Conservation (phyloP, 2,888 invertebrate species). For the Leptinotarsa juncta region DNA sequence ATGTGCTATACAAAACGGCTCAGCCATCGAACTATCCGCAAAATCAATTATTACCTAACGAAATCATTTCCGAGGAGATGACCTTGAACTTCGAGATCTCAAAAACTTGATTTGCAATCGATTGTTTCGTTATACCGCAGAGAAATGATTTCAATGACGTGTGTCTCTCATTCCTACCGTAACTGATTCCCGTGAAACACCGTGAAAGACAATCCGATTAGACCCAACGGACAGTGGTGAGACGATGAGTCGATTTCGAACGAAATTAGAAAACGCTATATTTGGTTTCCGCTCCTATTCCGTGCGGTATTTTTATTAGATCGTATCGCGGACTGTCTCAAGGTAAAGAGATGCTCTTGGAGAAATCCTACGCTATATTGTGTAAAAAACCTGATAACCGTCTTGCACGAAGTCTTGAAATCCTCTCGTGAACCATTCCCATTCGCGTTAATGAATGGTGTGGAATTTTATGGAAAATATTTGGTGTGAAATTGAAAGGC, state of each 20-base stretch:
- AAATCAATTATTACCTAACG: not conserved
- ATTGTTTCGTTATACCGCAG: not conserved
- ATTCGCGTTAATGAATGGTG: too few relatives aligned
- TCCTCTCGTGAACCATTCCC: not conserved
- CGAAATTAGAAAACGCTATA: slow-evolving; percentile 6
- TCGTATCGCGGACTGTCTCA: slow-evolving; percentile 21
- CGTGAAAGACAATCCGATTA: slow-evolving; percentile 6
- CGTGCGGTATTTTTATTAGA: slow-evolving; percentile 18
- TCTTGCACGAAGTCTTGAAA: not conserved
- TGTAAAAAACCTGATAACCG: not conserved
- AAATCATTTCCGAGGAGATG: not conserved
- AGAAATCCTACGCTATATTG: not conserved
- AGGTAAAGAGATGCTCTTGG: slow-evolving; percentile 14
- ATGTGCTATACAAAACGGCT: too few relatives aligned
- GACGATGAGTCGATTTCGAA: not conserved
- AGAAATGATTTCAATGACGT: slow-evolving; percentile 5
- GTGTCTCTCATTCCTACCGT: not conserved
- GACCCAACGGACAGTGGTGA: not conserved
- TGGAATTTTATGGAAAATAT: too few relatives aligned
- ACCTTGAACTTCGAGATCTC: not conserved
- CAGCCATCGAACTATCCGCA: not conserved
- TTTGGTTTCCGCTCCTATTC: slow-evolving; percentile 15
- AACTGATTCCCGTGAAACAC: not conserved
- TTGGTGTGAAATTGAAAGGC: too few relatives aligned
- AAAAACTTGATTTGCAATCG: slow-evolving; percentile 8